These are phyloP conservation scores for Sussaba pulchella DNA, from an alignment of 2,888 invertebrate species.

Conservation along the genomic window DNA sequence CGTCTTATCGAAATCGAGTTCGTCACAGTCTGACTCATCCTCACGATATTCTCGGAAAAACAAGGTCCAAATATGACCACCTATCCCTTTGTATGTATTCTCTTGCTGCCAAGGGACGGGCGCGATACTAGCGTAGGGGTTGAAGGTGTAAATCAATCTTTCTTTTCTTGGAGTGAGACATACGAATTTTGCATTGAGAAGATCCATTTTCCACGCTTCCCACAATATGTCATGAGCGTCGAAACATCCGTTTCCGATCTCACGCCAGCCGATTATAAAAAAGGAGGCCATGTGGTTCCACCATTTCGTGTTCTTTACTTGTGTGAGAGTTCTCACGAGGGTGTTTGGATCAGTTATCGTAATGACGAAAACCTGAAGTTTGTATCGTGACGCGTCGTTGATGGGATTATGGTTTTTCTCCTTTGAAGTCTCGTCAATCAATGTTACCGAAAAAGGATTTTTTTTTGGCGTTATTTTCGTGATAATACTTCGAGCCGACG, in stretches of 20 bases:
- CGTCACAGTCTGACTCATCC: background rate
- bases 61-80: constrained; percentile 26
- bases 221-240: constrained; percentile 46
- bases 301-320: constrained; percentile 55
- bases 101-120: constrained; percentile 58
- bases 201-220: too few species aligned
- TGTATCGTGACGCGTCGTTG: background rate
- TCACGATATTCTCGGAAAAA: background rate
- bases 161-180: constrained; percentile 49
- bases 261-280: constrained; percentile 48
- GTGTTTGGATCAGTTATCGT: background rate
- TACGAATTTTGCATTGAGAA: constrained; percentile 53
- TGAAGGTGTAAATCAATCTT: constrained; percentile 63
- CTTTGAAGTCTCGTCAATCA: background rate
- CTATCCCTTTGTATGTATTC: background rate
- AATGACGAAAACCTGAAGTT: constrained; percentile 3
- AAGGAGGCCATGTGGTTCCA: constrained; percentile 67
- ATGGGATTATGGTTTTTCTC: too few species aligned
- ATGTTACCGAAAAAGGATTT: too few species aligned
- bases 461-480: too few species aligned
- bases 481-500: too few species aligned
- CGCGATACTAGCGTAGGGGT: constrained; percentile 63
- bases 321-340: background rate
- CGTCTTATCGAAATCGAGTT: constrained; percentile 37
- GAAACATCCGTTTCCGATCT: constrained; percentile 44